Conservation (phyloP, 2,113 vertebrate genomes). For the Nannobrachium achirus region DNA sequence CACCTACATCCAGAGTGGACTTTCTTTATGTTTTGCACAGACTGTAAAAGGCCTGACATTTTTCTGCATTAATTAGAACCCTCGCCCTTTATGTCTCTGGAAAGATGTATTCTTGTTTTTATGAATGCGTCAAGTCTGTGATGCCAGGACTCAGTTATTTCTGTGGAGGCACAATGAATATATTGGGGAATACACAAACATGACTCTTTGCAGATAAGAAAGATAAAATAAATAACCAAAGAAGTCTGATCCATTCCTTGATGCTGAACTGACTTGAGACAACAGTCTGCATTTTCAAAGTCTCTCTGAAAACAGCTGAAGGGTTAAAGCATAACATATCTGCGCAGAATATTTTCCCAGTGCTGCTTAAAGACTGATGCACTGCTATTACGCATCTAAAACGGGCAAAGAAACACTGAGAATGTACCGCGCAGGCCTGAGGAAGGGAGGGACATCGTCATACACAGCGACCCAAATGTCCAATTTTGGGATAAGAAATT, state of each 20-base stretch:
- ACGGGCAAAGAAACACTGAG: constrained; percentile 71
- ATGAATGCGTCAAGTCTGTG: constrained; percentile 64
- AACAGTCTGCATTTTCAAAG: constrained; percentile 35
- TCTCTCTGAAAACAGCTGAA: constrained; percentile 38
- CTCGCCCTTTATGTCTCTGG: constrained; percentile 62
- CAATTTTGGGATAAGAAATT: constrained; percentile 86
- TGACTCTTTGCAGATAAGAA: constrained; percentile 31
- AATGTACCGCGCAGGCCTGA: constrained; percentile 52
- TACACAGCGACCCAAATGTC: constrained; percentile 78
- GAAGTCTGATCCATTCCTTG: constrained; percentile 11
- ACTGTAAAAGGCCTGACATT: constrained; percentile 78
- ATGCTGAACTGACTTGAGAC: constrained; percentile 17
- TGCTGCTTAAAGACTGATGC: constrained; percentile 46
- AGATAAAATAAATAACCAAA: constrained; percentile 16
- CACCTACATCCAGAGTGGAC: constrained; percentile 76
- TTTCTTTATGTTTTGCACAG: constrained; percentile 75
- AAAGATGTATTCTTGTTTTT: constrained; percentile 69
- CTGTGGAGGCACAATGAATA: constrained; percentile 59
- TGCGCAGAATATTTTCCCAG: constrained; percentile 57
- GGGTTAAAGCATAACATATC: constrained; percentile 53
- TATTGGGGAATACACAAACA: constrained; percentile 33
- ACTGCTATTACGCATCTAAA: constrained; percentile 68
- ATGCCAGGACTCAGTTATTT: constrained; percentile 63
- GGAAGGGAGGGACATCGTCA: constrained; percentile 72
- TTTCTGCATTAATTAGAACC: constrained; percentile 77